Evolutionary conservation across 2,797 vertebrate genomes (phyloP).

Genomic region (Notamacropus eugenii): DNA sequence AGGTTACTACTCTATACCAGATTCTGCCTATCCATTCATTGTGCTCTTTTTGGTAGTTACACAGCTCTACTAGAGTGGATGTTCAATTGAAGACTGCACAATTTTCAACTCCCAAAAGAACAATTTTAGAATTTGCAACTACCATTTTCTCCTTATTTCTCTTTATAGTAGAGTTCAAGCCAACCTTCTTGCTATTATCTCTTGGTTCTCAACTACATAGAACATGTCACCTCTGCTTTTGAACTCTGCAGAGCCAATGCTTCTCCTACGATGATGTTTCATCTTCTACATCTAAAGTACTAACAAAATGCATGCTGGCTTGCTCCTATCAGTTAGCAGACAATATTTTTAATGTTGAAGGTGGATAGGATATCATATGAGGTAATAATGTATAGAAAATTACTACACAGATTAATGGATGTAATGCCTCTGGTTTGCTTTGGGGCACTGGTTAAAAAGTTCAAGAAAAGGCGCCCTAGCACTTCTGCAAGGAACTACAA

Average conservation of each 20-base stretch:
- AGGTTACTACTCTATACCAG: background rate
- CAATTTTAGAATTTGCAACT: conserved; percentile 23
- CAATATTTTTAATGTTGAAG: background rate
- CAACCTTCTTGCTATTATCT: conserved; percentile 28
- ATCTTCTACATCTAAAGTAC: background rate
- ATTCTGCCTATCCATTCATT: background rate
- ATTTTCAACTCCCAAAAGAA: conserved; percentile 31
- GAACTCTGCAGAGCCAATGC: background rate
- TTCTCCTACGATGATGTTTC: background rate
- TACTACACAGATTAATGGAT: no score
- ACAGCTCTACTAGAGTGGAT: background rate
- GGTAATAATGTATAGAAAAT: rapidly evolving
- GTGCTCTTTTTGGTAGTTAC: background rate
- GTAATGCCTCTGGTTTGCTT: background rate
- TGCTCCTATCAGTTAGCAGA: background rate
- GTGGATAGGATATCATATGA: background rate
- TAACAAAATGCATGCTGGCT: background rate
- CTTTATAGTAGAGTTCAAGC: conserved; percentile 21
- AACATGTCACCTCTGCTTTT: conserved; percentile 5
- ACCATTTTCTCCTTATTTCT: conserved; percentile 17
- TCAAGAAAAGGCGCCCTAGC: background rate
- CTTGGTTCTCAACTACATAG: background rate
- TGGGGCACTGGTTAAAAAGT: background rate
- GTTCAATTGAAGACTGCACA: conserved; percentile 12
- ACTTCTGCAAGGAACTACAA: background rate